A percentile compares a stretch with the other conserved stretches of the same genome.
Conservation (phyloP, 2,797 vertebrate species). For the Squalus acanthias region DNA sequence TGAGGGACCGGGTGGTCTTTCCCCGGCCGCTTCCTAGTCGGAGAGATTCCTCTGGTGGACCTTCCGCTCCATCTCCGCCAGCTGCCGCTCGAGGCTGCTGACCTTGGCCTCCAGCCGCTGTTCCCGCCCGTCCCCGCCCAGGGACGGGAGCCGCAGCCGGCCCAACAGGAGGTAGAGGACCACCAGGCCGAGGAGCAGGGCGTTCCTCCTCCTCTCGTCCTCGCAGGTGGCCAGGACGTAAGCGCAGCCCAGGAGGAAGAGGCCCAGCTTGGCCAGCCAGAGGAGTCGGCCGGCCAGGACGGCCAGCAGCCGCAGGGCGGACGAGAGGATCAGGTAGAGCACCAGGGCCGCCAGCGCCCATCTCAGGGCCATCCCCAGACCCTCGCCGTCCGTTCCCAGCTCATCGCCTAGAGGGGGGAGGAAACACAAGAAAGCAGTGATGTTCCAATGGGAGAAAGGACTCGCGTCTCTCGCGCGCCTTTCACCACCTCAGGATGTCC, state of each 20-base stretch:
- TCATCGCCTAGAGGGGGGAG: neutral
- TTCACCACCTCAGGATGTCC: no score
- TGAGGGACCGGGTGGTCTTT: no score
- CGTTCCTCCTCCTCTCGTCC: neutral
- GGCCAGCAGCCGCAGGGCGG: neutral
- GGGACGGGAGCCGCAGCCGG: neutral
- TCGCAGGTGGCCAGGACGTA: neutral
- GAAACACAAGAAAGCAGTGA: no score
- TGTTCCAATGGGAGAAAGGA: no score
- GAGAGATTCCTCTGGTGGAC: neutral
- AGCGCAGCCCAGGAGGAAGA: neutral
- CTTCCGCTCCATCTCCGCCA: neutral
- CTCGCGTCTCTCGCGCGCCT: no score
- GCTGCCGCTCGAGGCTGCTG: neutral
- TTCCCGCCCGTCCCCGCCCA: neutral
- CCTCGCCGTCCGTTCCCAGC: neutral
- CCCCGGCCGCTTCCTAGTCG: neutral
- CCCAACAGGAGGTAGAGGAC: neutral
- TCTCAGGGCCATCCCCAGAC: neutral
- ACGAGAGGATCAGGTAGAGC: neutral
- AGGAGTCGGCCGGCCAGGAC: neutral
- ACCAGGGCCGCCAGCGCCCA: neutral
- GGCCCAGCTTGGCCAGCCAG: neutral
- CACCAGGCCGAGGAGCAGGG: neutral
- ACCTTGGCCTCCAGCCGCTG: neutral